These are phyloP conservation scores for Volucella inanis DNA, from an alignment of 2,888 invertebrate species.

Conservation along the genomic window DNA sequence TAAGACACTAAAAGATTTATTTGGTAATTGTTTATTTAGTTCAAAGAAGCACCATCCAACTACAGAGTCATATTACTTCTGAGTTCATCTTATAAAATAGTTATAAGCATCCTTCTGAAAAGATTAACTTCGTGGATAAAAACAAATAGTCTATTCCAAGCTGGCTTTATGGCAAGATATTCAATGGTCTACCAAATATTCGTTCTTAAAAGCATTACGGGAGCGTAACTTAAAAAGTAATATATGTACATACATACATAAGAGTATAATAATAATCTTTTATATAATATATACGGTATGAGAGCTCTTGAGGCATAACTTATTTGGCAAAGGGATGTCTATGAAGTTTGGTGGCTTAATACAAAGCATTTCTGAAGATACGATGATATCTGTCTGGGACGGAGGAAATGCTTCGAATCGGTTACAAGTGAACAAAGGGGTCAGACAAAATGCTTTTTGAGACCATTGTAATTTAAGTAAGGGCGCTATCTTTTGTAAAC, in stretches of 20 bases:
- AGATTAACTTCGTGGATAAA: background rate
- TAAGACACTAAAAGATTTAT: too few species aligned
- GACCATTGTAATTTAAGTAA: too few species aligned
- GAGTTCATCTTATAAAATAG: background rate
- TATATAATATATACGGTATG: too few species aligned
- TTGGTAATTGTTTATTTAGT: too few species aligned
- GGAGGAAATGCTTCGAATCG: background rate
- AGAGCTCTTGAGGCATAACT: background rate
- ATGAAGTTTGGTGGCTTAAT: background rate
- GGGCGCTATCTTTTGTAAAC: too few species aligned
- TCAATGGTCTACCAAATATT: background rate
- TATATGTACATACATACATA: background rate
- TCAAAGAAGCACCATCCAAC: too few species aligned
- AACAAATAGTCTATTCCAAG: background rate
- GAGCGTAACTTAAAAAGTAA: background rate
- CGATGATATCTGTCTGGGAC: background rate
- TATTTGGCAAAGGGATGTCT: background rate
- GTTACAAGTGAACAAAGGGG: background rate
- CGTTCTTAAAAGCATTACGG: background rate
- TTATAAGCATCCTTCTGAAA: background rate
- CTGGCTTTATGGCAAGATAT: slow-evolving; percentile 1
- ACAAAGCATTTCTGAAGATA: background rate
- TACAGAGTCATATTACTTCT: too few species aligned
- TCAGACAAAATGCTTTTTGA: background rate
- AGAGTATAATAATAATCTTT: too few species aligned